Evolutionary conservation across 1,140 invertebrate genomes (phyloP), one percentile per base, ranked within the genome.

Genomic region (Zaprionus capensis): DNA sequence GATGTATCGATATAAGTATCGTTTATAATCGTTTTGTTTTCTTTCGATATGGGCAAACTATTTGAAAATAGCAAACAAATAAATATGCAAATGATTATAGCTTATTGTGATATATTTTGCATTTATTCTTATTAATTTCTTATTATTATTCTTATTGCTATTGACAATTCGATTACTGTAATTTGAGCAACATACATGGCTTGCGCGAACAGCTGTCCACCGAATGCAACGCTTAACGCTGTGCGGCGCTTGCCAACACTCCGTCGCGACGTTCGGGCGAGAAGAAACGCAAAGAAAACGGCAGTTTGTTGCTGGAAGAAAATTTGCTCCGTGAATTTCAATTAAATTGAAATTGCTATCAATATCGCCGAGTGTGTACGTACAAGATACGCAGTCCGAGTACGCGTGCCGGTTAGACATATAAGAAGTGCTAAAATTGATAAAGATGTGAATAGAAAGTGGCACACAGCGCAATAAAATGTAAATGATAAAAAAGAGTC

Each of bases 261-360:
- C 49, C 58, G 67, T 75, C 67, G 72, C 72, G 72, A 75, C 57
- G 71, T 74, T 74, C 66, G 71, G 71, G 49, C 71, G 49, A 69
- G 49, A 69, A 74, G 71, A 74, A 69, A 74, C 72, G 72, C 72
- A 69, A 70, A 70, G 72, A 75, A 69, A 75, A 70, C 72, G 72
- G 72, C 66, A 75, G 72, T 75, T 75, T 61, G 67, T 62, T 63
- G 58, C 66, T 75, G 66, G 72, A 38, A 58, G 31, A 70, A 58
- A 58, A 56, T 73, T 71, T 71, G 38, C 59, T 71, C 55, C 59
- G 72, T 75, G 67, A 57, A 75, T 64, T 75, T 75, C 59, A 75
- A 70, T 75, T 71, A 58, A 75, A 71, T 75, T 71, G 51, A 75
- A 74, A 64, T 75, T 71, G 44, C 24, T 58, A 36, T n/a, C 41